Conservation (phyloP, 2,888 invertebrate genomes). For the Hirtodrosophila trivittata region DNA sequence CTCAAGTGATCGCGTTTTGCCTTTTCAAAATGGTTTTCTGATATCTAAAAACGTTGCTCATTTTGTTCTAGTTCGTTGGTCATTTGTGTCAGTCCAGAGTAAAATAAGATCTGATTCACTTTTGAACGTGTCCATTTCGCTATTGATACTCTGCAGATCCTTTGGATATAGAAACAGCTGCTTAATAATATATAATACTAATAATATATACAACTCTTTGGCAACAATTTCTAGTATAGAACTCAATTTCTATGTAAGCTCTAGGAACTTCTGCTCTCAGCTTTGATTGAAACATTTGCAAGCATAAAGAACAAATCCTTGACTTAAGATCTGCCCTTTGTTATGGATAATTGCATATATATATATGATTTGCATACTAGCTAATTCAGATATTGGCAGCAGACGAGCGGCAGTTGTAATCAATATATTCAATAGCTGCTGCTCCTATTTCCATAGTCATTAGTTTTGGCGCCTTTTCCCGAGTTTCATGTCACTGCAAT, state of each 20-base stretch:
- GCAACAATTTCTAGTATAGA: too few relatives aligned
- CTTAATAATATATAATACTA: too few relatives aligned
- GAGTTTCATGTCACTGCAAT: slow-evolving; percentile 74
- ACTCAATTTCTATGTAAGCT: too few relatives aligned
- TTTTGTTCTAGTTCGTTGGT: slow-evolving; percentile 33
- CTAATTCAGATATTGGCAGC: slow-evolving; percentile 26
- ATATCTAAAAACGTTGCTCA: slow-evolving; percentile 41
- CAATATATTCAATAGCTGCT: slow-evolving; percentile 4
- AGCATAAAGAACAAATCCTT: too few relatives aligned
- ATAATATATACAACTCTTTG: too few relatives aligned
- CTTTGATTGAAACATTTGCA: too few relatives aligned
- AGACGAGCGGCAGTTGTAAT: slow-evolving; percentile 1
- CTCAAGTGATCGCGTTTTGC: slow-evolving; percentile 51
- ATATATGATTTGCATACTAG: slow-evolving; percentile 43
- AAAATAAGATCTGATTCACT: background rate
- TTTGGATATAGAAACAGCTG: too few relatives aligned
- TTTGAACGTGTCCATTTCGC: too few relatives aligned
- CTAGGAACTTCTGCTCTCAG: too few relatives aligned
- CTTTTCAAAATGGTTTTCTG: slow-evolving; percentile 10
- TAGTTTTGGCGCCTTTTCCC: slow-evolving; percentile 63
- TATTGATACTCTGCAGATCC: too few relatives aligned
- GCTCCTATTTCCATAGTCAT: slow-evolving; percentile 14
- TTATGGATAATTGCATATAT: too few relatives aligned
- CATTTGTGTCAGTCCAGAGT: slow-evolving; percentile 10
- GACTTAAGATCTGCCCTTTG: too few relatives aligned